Percentiles rank a stretch among this genome's conserved stretches.
Conservation (phyloP, 2,888 invertebrate species). For the Sinelater perroti region DNA sequence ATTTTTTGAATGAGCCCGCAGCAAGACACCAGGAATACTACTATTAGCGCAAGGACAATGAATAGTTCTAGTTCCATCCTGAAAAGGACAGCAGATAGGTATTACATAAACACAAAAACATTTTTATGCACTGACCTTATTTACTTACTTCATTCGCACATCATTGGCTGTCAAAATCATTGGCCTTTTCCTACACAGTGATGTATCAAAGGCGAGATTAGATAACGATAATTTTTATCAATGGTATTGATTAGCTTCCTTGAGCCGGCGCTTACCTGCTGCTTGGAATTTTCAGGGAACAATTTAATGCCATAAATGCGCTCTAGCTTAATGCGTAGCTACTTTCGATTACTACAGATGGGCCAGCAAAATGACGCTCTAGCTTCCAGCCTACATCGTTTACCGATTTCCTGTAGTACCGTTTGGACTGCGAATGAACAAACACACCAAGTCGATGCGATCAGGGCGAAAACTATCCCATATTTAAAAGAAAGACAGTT, state of each 20-base stretch:
- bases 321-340: no score
- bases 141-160: slow-evolving; percentile 23
- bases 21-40: slow-evolving; percentile 52
- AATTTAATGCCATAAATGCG: no score
- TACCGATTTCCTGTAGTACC: no score
- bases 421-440: no score
- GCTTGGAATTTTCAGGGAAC: no score
- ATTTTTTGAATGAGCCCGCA: slow-evolving; percentile 54
- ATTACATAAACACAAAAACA: not conserved
- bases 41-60: slow-evolving; percentile 49
- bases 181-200: slow-evolving; percentile 2
- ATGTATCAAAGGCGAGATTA: slow-evolving; percentile 23
- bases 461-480: no score
- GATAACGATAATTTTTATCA: slow-evolving; percentile 21
- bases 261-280: no score
- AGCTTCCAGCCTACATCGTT: no score
- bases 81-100: not conserved
- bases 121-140: slow-evolving; percentile 17
- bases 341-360: no score
- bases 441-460: no score
- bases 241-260: slow-evolving; percentile 18
- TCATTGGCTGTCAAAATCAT: slow-evolving; percentile 15
- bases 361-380: no score
- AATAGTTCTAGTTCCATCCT: slow-evolving; percentile 53
- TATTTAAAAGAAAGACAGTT: no score